Evolutionary conservation across 2,113 vertebrate genomes (phyloP), one percentile per base, ranked within the genome.

Genomic region (Siniperca knerii): DNA sequence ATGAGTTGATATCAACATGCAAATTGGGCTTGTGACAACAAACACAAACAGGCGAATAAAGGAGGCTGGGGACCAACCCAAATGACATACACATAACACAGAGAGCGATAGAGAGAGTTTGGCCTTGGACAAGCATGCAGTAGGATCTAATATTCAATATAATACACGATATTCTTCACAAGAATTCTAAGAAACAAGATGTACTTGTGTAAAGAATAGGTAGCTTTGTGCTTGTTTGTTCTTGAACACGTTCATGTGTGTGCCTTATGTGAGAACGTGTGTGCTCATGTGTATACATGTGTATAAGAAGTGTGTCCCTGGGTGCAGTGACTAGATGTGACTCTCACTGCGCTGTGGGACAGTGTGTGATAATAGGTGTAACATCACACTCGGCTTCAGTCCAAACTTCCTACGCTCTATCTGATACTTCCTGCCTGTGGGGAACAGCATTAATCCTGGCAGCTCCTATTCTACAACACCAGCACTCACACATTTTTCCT

Each of bases 1-100:
- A 92, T 90, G 85, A 88, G 89, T 76, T 87, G 80, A 89, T 89
- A 83, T 89, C 77, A 81, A 89, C 87, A 92, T 92, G 89, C 88
- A 92, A 91, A 93, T 90, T 89, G 58, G 23, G 74, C 37, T 71
- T 83, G 57, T 87, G 79, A 82, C 89, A 91, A 92, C 82, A 90
- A 89, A 85, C 83, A 79, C 46, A 81, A 88, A 81, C 65, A 83
- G 72, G 68, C 60, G 67, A 75, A 88, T 81, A 74, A 67, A 81
- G 23, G 74, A 88, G 71, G 71, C 79, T 57, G 18, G 81, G 48
- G 44, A 44, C 11, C 21, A 37, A 66, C 15, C 54, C 18, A 54
- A 25, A 42, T 67, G 61, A 44, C 35, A 65, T 33, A 65, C 67
- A 71, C 35, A 68, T 23, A 73, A 77, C 23, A 64, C 23, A 67